Base-by-base conservation (phyloP, 2,888 invertebrate genomes). In the Cepaea hortensis region DNA sequence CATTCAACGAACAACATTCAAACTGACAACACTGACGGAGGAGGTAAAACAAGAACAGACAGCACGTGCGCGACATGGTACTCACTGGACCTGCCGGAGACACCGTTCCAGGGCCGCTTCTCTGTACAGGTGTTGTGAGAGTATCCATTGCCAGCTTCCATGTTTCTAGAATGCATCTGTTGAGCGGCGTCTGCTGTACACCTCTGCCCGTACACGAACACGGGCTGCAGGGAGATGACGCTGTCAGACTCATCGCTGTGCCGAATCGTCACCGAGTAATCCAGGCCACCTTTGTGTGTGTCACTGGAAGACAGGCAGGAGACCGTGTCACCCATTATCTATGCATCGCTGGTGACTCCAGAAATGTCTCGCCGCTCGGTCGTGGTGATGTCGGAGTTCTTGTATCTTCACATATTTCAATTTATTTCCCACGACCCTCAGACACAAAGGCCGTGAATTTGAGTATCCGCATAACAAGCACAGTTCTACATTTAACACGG, bases 231-330 rank as follows among this genome's bases (percentile, higher is more conserved):
- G 11, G 84, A 84, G n/a, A 65, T 18, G 65, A 84, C 15, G 20
- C 76, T 76, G 18, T 76, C 84, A 3, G n/a, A 15, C 1, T 84
- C 84, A 61, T 84, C 76, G n/a, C 75, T 84, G 13, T 75, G 84
- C 48, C 76, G 3, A 15, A 84, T 76, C 46, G 65, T 84, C 62
- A 84, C 84, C 3, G 65, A 76, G 48, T 84, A 84, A n/a, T 84
- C 84, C n/a, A 84, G 23, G 9, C 61, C 62, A 9, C 65, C 65
- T 76, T 76, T 75, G n/a, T 84, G 65, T 3, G 46, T 11, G 35
- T 79, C 62, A 18, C 35, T 79, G 13, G 79, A 62, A 20, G 84
- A 84, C 2, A 72, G n/a, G 65, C 84, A 84, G 46, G 84, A 84
- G 46, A 76, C 7, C 9, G 23, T n/a, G 46, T 13, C n/a, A 20